Base-by-base conservation (phyloP, 2,113 vertebrate genomes). In the Neodon shergylaensis region DNA sequence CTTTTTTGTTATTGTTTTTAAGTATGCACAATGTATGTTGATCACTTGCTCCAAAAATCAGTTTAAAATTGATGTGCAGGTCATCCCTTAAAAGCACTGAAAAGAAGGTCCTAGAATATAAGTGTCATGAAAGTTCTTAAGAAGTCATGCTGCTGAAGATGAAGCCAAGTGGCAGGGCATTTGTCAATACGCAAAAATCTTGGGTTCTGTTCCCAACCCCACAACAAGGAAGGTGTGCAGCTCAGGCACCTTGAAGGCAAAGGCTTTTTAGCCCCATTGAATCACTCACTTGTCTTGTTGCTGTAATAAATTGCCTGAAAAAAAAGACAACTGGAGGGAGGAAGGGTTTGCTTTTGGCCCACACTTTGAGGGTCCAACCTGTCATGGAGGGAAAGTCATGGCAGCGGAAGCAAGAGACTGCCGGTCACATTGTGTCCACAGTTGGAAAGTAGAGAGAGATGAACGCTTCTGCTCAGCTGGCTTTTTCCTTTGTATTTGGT, bases 21-120 rank as follows among this genome's bases (percentile, higher is more conserved):
- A 96, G 87, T 85, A 63, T 70, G 19, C 33, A 61, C 61, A 31
- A n/a, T 58, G 70, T 33, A 24, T 58, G 21, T 70, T 63, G 68
- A 90, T 91, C n/a, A 24, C 42, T 77, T 85, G 36, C n/a, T 74
- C 90, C 61, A 87, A 92, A 95, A 85, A 94, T 49, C 94, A 85
- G 24, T 95, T 96, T 91, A 31, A 78, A 95, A 95, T 91, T 91
- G 91, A 94, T 89, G 73, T 91, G 47, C 92, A 91, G 33, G 82
- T 70, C 89, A 79, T 58, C 58, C 74, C 73, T 13, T 21, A 81
- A 94, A 85, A 49, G 81, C 36, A 72, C 85, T 76, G 90, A 17
- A 77, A 96, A 88, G 58, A 61, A 96, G 8, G 12, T 14, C 33
- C 54, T 72, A 90, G 84, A 70, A 61, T 78, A 31, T 49, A 79